Evolutionary conservation across 2,888 invertebrate genomes (phyloP).

Genomic region (Tipula unca): DNA sequence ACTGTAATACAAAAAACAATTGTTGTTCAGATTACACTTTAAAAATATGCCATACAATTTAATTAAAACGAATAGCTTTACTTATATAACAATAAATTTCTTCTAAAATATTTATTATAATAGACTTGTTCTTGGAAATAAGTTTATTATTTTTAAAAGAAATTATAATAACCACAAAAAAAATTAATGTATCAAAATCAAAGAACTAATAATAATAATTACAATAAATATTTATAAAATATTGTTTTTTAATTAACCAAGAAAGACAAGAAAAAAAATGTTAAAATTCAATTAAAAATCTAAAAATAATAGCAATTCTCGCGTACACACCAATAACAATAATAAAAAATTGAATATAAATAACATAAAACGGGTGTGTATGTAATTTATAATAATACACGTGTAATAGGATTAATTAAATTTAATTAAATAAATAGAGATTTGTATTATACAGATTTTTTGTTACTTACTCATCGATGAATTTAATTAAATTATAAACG

Average conservation of each 20-base stretch:
- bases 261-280: background rate
- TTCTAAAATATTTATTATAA: no score
- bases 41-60: no score
- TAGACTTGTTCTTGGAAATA: background rate
- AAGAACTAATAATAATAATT: background rate
- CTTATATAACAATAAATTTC: no score
- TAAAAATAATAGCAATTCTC: no score
- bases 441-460: background rate
- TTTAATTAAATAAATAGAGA: slow-evolving; percentile 8
- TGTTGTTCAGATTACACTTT: no score
- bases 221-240: background rate
- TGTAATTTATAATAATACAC: background rate
- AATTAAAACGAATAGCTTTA: no score
- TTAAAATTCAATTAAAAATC: background rate
- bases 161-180: background rate
- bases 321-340: no score
- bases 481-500: background rate
- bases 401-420: background rate
- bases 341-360: no score
- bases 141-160: background rate
- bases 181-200: background rate
- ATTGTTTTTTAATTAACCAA: background rate
- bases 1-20: no score
- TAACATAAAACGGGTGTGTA: background rate
- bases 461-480: background rate